Conservation (phyloP, 2,113 vertebrate genomes). For the Empidonax traillii region DNA sequence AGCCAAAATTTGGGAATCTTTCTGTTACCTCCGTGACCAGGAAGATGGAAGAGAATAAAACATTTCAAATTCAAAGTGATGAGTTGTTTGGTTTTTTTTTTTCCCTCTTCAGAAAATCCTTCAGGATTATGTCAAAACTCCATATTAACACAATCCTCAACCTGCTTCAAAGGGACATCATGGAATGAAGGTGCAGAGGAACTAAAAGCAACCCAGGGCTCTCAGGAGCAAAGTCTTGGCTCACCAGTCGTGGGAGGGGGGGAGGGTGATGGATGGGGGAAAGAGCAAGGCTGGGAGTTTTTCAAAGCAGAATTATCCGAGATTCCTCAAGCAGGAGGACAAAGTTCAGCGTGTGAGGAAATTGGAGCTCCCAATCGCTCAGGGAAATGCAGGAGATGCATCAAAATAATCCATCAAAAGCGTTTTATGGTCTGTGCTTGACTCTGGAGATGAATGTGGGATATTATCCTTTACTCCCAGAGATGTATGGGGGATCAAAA, state of each 20-base stretch:
- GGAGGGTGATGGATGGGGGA: not conserved
- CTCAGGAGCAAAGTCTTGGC: not conserved
- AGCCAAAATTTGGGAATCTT: not conserved
- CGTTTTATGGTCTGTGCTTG: not conserved
- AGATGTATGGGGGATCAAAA: not conserved
- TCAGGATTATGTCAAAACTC: not conserved
- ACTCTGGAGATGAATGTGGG: not conserved
- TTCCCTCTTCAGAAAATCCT: not conserved
- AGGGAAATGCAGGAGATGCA: not conserved
- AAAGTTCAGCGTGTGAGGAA: slow-evolving; percentile 12
- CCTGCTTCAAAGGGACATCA: not conserved
- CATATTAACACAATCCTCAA: not conserved
- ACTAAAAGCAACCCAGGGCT: not conserved
- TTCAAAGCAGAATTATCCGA: not conserved
- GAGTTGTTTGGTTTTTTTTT: too few species aligned
- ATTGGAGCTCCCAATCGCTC: not conserved
- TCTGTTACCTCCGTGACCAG: not conserved
- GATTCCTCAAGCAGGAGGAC: not conserved
- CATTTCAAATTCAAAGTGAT: not conserved
- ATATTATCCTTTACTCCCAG: not conserved
- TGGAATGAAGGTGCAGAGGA: not conserved
- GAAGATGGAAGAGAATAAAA: not conserved
- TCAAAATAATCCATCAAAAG: not conserved
- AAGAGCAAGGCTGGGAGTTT: not conserved
- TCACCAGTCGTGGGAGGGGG: not conserved